A percentile compares a stretch with the other conserved stretches of the same genome.
These are phyloP conservation scores for Sphaerophoria rueppellii DNA, from an alignment of 2,888 invertebrate species.

Conservation along the genomic window DNA sequence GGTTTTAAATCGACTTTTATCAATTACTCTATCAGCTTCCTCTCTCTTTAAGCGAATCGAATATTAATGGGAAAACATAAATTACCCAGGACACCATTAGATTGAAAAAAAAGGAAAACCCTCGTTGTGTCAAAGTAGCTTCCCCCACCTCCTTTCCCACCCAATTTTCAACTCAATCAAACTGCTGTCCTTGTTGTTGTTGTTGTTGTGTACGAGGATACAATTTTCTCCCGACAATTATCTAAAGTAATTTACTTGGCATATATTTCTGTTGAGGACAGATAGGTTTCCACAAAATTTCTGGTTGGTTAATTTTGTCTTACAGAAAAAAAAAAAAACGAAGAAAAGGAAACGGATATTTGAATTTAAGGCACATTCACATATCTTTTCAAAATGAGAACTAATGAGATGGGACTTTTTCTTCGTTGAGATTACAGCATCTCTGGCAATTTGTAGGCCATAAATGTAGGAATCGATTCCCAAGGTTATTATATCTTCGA, in stretches of 20 bases:
- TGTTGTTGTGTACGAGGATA: not conserved
- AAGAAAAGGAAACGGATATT: slow-evolving; percentile 3
- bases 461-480: slow-evolving; percentile 4
- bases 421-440: slow-evolving; percentile 4
- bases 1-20: slow-evolving; percentile 30
- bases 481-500: not conserved
- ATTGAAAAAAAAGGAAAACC: not conserved
- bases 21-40: slow-evolving; percentile 50
- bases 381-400: not conserved
- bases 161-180: slow-evolving; percentile 1
- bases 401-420: slow-evolving; percentile 15
- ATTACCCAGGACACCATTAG: slow-evolving; percentile 38
- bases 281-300: slow-evolving; percentile 49
- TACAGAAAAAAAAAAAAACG: slow-evolving; percentile 6
- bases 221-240: slow-evolving; percentile 41
- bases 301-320: slow-evolving; percentile 29
- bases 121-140: not conserved
- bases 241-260: slow-evolving; percentile 44
- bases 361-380: slow-evolving; percentile 1
- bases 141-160: not conserved
- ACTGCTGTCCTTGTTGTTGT: not conserved
- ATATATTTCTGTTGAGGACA: slow-evolving; percentile 41
- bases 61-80: slow-evolving; percentile 60
- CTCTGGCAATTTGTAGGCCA: slow-evolving; percentile 6
- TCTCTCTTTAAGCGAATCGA: slow-evolving; percentile 40